A percentile compares a stretch with the other conserved stretches of the same genome.
These are phyloP conservation scores for Sapayoa aenigma DNA, from an alignment of 2,113 vertebrate species.

Conservation along the genomic window DNA sequence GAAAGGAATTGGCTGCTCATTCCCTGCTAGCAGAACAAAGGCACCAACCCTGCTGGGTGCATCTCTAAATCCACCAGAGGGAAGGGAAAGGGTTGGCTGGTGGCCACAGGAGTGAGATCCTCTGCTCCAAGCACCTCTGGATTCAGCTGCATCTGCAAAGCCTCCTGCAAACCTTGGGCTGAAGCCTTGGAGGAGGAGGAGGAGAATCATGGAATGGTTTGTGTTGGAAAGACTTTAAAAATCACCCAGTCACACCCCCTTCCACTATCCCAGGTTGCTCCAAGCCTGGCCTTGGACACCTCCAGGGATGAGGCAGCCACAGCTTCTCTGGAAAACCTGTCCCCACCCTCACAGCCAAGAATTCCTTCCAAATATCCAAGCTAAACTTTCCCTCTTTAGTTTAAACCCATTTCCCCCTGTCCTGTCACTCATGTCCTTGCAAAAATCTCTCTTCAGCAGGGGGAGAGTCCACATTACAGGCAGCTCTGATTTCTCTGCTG, in stretches of 20 bases:
- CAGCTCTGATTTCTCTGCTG: background rate
- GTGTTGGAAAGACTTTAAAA: background rate
- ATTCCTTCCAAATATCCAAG: no score
- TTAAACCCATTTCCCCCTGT: no score
- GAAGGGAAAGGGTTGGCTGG: background rate
- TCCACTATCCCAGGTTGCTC: background rate
- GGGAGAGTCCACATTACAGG: background rate
- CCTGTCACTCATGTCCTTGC: no score
- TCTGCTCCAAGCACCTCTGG: background rate
- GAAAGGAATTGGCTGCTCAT: background rate
- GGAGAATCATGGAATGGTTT: background rate
- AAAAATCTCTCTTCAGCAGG: background rate
- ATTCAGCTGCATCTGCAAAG: background rate
- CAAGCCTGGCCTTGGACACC: background rate
- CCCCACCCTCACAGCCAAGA: no score
- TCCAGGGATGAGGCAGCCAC: background rate
- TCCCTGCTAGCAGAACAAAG: background rate
- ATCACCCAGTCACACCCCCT: background rate
- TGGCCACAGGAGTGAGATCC: background rate
- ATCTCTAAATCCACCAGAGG: background rate
- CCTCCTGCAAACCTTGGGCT: background rate
- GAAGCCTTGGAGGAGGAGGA: background rate
- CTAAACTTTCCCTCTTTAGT: no score
- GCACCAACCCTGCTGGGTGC: no score
- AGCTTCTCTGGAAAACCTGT: background rate